Evolutionary conservation across 2,113 vertebrate genomes (phyloP).

Genomic region (Numenius arquata): DNA sequence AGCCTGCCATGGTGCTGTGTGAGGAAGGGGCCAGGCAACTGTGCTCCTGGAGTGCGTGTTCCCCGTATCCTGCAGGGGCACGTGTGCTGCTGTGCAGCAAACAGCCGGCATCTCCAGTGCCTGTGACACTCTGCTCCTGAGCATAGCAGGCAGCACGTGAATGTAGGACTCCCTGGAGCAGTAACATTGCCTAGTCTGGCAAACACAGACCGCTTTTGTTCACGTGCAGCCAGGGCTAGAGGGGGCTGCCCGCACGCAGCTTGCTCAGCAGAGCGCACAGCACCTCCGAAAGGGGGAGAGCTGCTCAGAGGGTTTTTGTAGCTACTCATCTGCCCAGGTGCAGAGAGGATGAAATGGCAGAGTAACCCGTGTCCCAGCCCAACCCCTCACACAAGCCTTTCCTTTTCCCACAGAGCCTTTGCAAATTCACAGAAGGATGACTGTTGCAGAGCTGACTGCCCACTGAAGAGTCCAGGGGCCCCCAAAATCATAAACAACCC

Average conservation of each 20-base stretch:
- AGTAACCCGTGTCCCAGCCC: not conserved
- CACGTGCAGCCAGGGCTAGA: not conserved
- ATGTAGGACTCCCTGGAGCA: not conserved
- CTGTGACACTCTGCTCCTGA: not conserved
- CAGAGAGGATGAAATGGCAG: not conserved
- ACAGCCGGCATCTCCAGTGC: not conserved
- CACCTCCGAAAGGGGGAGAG: not conserved
- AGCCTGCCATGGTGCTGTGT: fast-evolving
- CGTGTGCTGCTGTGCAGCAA: not conserved
- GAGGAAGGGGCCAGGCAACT: not conserved
- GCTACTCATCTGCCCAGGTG: not conserved
- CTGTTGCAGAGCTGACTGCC: not conserved
- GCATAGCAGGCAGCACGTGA: fast-evolving
- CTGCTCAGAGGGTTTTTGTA: not conserved
- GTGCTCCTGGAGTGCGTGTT: fast-evolving
- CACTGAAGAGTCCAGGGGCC: not conserved
- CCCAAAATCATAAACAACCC: not conserved
- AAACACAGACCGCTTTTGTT: not conserved
- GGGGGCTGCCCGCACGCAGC: not conserved
- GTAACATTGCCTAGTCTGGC: not conserved
- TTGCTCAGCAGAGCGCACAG: not conserved
- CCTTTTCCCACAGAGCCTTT: not conserved
- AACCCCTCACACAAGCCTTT: not conserved
- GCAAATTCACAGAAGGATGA: not conserved
- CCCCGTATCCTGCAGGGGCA: not conserved